Conservation (phyloP, 2,113 vertebrate genomes). For the Otolemur garnettii region DNA sequence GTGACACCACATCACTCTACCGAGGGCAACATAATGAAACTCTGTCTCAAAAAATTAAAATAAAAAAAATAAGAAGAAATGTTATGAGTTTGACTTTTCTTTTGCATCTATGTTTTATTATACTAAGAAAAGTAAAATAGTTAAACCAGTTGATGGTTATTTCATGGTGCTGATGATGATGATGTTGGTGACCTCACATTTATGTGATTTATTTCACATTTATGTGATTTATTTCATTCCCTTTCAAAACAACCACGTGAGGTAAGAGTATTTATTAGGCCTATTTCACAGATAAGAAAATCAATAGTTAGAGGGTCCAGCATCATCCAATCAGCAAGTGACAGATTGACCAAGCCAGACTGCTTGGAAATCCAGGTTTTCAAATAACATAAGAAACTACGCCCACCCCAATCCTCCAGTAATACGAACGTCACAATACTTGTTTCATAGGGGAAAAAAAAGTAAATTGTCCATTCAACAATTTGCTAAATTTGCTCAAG, state of each 20-base stretch:
- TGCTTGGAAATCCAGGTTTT: not conserved
- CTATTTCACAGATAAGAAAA: not conserved
- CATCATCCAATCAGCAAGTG: not conserved
- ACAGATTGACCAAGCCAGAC: not conserved
- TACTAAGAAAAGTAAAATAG: not conserved
- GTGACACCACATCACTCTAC: too few relatives aligned
- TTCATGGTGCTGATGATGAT: not conserved
- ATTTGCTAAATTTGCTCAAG: slow-evolving; percentile 30
- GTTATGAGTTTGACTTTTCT: slow-evolving; percentile 26
- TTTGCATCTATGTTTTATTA: not conserved
- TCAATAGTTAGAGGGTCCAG: not conserved
- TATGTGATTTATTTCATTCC: slow-evolving; percentile 26
- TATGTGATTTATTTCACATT: not conserved
- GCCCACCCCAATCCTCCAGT: not conserved
- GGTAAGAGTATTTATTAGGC: not conserved
- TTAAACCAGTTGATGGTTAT: not conserved
- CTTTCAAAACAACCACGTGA: slow-evolving; percentile 31
- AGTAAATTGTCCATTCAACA: not conserved
- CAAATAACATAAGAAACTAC: not conserved
- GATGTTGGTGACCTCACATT: not conserved
- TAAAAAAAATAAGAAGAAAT: not conserved
- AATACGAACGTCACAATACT: not conserved
- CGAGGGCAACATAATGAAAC: too few relatives aligned
- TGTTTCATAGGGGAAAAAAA: not conserved
- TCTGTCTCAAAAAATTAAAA: too few relatives aligned